Evolutionary conservation across 1,140 invertebrate species (phyloP).

Genomic region (Ridgeia piscesae): DNA sequence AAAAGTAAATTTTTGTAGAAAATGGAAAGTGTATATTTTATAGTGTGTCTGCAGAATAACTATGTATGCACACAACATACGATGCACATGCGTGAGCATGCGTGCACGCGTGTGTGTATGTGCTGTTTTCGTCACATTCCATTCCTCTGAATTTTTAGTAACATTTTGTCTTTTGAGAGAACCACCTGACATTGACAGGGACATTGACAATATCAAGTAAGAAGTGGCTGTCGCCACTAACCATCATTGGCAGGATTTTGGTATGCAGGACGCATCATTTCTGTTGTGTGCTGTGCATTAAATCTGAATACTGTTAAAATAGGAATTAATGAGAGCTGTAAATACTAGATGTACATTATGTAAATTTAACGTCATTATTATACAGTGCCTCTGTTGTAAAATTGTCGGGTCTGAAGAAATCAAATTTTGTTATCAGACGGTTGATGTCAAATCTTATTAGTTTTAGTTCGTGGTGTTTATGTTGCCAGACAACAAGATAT

Average conservation of each 20-base stretch:
- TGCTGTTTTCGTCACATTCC: too few relatives aligned
- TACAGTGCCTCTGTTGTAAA: neutral
- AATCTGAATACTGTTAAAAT: neutral
- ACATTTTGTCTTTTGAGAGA: neutral
- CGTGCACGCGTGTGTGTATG: too few relatives aligned
- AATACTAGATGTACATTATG: neutral
- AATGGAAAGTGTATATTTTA: too few relatives aligned
- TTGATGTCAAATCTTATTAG: neutral
- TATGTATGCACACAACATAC: too few relatives aligned
- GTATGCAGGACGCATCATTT: neutral
- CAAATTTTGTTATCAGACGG: neutral
- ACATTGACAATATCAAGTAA: neutral
- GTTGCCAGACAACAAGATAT: neutral
- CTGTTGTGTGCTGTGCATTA: neutral
- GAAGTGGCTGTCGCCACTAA: too few relatives aligned
- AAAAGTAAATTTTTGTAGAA: too few relatives aligned
- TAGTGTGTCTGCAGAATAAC: too few relatives aligned
- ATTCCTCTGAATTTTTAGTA: too few relatives aligned
- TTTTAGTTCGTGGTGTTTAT: neutral
- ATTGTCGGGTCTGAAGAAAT: neutral
- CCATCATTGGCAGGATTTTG: neutral
- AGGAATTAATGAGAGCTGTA: neutral
- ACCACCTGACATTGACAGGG: neutral
- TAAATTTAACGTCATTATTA: neutral
- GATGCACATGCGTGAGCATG: too few relatives aligned